These are phyloP conservation scores for Dicroscelio sp. DNA, from an alignment of 2,888 invertebrate genomes.

Conservation along the genomic window DNA sequence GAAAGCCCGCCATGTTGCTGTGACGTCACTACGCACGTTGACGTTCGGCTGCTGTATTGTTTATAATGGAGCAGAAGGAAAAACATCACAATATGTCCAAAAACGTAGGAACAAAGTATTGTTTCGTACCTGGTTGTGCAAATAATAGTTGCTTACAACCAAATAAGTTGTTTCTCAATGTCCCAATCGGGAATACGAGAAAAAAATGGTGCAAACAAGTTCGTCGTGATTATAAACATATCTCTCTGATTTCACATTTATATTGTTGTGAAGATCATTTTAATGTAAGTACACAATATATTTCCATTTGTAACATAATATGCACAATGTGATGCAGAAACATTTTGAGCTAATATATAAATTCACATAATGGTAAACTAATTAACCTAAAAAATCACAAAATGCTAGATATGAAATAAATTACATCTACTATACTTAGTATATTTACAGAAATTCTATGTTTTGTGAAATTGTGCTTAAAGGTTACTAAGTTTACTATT, in stretches of 20 bases:
- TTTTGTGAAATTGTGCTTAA: too few relatives aligned
- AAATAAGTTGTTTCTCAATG: slow-evolving; percentile 28
- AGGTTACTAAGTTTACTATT: too few relatives aligned
- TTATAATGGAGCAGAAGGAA: slow-evolving; percentile 19
- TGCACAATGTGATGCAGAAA: neutral
- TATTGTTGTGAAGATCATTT: slow-evolving; percentile 64
- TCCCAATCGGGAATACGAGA: slow-evolving; percentile 8
- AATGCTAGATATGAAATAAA: too few relatives aligned
- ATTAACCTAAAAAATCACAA: too few relatives aligned
- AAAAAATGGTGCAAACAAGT: slow-evolving; percentile 23
- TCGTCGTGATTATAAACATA: neutral
- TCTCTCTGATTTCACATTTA: slow-evolving; percentile 26
- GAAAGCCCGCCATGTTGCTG: slow-evolving; percentile 14
- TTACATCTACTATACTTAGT: too few relatives aligned
- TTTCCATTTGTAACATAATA: neutral
- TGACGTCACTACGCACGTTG: slow-evolving; percentile 29
- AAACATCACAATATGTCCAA: neutral
- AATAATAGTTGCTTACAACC: neutral
- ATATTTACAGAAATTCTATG: too few relatives aligned
- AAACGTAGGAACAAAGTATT: slow-evolving; percentile 5
- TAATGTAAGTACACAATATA: slow-evolving; percentile 50
- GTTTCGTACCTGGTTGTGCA: slow-evolving; percentile 37
- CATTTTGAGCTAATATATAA: neutral
- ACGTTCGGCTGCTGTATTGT: neutral
- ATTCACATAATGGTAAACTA: too few relatives aligned